Conservation (phyloP, 2,888 invertebrate species). For the Zaprionus bogoriensis region DNA sequence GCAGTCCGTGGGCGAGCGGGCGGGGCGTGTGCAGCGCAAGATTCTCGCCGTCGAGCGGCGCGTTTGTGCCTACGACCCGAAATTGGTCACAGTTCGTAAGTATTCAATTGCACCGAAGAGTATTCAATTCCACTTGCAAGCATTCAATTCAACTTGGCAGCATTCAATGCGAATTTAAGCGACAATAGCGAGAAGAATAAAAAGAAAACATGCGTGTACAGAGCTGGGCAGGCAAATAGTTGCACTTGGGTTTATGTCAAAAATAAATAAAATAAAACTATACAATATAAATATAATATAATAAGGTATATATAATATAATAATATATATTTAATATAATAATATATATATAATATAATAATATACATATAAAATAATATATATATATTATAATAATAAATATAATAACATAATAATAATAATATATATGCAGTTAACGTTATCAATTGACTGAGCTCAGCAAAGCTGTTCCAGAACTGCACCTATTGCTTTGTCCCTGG, state of each 20-base stretch:
- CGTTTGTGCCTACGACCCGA: constrained; percentile 91
- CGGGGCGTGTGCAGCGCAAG: constrained; percentile 88
- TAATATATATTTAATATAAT: no score
- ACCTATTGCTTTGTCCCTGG: neutral
- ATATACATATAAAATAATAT: no score
- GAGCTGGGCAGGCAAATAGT: neutral
- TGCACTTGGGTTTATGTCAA: no score
- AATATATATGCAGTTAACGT: no score
- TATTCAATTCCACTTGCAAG: neutral
- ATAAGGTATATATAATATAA: no score
- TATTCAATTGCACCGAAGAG: constrained; percentile 82
- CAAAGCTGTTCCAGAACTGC: no score
- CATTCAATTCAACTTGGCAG: neutral
- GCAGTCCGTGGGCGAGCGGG: constrained; percentile 88
- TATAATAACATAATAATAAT: no score
- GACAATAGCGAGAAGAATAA: neutral
- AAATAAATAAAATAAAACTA: no score
- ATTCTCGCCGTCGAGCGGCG: constrained; percentile 88
- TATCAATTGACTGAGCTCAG: no score
- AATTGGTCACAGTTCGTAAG: constrained; percentile 97
- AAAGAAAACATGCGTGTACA: neutral
- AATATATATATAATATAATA: no score
- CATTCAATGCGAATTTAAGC: neutral
- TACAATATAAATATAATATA: no score
- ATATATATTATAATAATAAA: no score